phyloP scores from a whole-genome alignment of 2,797 vertebrate genomes.

The Astyanax mexicanus region DNA sequence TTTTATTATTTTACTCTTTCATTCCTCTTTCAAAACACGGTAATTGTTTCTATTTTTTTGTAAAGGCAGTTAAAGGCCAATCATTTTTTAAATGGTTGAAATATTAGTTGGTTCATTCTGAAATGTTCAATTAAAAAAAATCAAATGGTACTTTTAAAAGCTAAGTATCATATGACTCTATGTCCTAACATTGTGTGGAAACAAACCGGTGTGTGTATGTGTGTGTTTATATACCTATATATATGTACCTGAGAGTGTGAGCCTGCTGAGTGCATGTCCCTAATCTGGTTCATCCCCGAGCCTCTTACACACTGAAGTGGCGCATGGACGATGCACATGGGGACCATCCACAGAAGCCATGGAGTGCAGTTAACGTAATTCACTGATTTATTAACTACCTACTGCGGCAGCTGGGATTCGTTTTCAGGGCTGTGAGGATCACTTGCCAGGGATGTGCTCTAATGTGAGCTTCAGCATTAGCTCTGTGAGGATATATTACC shows the following conservation, averaged over 20 bases:
- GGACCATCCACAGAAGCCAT: conserved; percentile 26
- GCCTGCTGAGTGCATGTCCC: conserved; percentile 11
- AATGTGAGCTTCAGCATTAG: conserved; percentile 14
- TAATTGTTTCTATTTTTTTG: no score
- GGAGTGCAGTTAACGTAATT: conserved; percentile 25
- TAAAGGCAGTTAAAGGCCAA: no score
- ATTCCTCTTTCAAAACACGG: no score
- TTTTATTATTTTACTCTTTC: no score
- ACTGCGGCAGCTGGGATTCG: conserved; percentile 40
- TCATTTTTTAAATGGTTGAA: no score
- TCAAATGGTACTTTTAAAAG: no score
- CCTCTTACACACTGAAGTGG: conserved; percentile 31
- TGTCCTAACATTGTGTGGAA: neutral
- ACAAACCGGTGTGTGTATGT: neutral
- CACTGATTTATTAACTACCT: conserved; percentile 53
- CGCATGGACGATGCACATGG: conserved; percentile 25
- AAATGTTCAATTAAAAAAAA: no score
- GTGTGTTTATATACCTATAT: neutral
- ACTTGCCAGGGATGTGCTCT: conserved; percentile 34
- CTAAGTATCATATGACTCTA: neutral
- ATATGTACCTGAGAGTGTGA: neutral
- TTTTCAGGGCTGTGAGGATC: conserved; percentile 34
- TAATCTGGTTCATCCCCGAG: conserved; percentile 42
- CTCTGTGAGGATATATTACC: neutral
- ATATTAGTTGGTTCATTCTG: no score